Conservation (phyloP, 1,140 invertebrate genomes). For the Drosophila paulistorum region DNA sequence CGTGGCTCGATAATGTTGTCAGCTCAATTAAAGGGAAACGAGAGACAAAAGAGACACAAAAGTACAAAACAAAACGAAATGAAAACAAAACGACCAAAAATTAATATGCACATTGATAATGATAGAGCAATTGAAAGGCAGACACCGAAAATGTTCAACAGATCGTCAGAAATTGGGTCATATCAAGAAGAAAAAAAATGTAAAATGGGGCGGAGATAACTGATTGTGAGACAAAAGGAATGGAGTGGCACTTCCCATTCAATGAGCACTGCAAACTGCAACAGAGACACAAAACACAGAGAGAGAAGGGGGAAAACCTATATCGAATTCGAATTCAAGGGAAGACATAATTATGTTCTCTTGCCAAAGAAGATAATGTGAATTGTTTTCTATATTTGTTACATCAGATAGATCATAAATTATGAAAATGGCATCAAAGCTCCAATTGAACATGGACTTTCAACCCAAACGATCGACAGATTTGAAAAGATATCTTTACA, state of each 20-base stretch:
- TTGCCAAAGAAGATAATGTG: no score
- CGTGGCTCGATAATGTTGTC: constrained; percentile 54
- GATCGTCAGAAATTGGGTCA: constrained; percentile 16
- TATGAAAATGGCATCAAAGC: no score
- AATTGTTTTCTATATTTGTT: no score
- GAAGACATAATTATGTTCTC: no score
- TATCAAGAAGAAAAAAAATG: background rate
- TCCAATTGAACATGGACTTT: no score
- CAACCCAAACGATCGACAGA: no score
- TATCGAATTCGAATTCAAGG: no score
- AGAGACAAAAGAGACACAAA: background rate
- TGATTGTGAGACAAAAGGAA: background rate
- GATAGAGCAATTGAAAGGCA: constrained; percentile 8
- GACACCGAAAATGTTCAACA: constrained; percentile 7
- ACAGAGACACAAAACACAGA: background rate
- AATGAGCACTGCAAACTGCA: background rate
- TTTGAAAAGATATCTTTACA: no score
- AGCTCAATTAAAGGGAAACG: constrained; percentile 40
- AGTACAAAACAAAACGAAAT: constrained; percentile 16
- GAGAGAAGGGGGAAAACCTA: background rate
- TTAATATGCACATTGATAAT: constrained; percentile 23
- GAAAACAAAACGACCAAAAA: constrained; percentile 44
- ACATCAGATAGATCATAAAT: no score
- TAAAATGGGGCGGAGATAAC: background rate
- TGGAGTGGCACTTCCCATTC: background rate